Evolutionary conservation across 2,888 invertebrate species (phyloP).

Genomic region (Eupithecia abbreviata): DNA sequence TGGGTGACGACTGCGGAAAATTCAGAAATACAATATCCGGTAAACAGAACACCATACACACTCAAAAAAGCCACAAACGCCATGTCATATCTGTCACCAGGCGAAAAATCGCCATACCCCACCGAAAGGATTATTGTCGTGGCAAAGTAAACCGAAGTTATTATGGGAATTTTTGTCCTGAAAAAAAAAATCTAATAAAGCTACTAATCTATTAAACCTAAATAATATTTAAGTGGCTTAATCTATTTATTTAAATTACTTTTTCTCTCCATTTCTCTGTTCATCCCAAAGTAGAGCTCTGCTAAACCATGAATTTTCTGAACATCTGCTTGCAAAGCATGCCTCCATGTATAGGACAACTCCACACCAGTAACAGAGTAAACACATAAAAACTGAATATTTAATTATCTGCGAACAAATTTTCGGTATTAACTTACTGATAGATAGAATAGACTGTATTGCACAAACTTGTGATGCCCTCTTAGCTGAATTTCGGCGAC

Average conservation of each 20-base stretch:
- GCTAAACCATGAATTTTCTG: conserved; percentile 78
- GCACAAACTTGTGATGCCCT: no score
- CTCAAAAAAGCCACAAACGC: conserved; percentile 74
- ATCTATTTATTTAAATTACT: conserved; percentile 50
- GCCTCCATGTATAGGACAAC: conserved; percentile 79
- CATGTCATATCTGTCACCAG: conserved; percentile 76
- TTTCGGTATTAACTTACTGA: neutral
- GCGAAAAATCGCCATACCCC: conserved; percentile 77
- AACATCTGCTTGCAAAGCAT: conserved; percentile 77
- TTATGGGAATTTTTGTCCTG: conserved; percentile 66
- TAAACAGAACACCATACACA: conserved; percentile 75
- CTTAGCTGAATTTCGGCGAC: no score
- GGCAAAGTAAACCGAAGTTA: conserved; percentile 77
- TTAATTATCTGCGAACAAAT: conserved; percentile 64
- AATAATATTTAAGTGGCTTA: neutral
- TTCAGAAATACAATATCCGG: conserved; percentile 80
- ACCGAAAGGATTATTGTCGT: conserved; percentile 72
- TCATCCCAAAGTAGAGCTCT: conserved; percentile 65
- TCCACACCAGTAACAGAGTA: conserved; percentile 81
- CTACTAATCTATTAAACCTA: neutral
- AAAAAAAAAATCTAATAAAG: conserved; percentile 24
- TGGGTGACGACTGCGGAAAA: conserved; percentile 79
- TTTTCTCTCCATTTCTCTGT: conserved; percentile 41
- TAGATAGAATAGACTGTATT: no score
- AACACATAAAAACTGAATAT: conserved; percentile 73